A percentile compares a stretch with the other conserved stretches of the same genome.
Evolutionary conservation across 2,113 vertebrate species (phyloP).

Genomic region (Columba janthina): DNA sequence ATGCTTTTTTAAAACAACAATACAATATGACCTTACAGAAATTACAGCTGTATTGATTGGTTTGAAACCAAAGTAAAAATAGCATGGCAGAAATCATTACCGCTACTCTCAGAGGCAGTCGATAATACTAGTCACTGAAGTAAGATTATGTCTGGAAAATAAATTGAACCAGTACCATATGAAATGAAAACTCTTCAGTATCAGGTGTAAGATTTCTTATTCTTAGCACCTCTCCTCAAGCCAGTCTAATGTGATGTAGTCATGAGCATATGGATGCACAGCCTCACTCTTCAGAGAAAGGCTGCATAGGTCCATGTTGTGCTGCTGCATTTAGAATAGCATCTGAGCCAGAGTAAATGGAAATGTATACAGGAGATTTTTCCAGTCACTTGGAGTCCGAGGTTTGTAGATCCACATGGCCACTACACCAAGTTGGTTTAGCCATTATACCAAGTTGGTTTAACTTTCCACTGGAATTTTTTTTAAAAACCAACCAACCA

Average conservation of each 20-base stretch:
- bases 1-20: constrained; percentile 20
- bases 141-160: not conserved
- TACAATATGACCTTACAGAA: constrained; percentile 55
- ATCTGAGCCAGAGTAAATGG: not conserved
- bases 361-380: not conserved
- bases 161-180: not conserved
- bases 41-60: not conserved
- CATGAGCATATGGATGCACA: not conserved
- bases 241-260: not conserved
- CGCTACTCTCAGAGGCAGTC: not conserved
- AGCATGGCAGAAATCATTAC: constrained; percentile 17
- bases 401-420: not conserved
- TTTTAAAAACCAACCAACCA: not conserved
- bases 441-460: not conserved
- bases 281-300: not conserved
- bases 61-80: constrained; percentile 1
- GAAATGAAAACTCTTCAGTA: not conserved
- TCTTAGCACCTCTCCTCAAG: not conserved
- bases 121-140: not conserved
- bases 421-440: not conserved
- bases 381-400: not conserved
- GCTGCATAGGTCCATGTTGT: not conserved
- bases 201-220: not conserved
- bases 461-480: not conserved
- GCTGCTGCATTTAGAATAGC: not conserved